Conservation (phyloP, 2,888 invertebrate genomes). For the Scaptomyza polygonia region DNA sequence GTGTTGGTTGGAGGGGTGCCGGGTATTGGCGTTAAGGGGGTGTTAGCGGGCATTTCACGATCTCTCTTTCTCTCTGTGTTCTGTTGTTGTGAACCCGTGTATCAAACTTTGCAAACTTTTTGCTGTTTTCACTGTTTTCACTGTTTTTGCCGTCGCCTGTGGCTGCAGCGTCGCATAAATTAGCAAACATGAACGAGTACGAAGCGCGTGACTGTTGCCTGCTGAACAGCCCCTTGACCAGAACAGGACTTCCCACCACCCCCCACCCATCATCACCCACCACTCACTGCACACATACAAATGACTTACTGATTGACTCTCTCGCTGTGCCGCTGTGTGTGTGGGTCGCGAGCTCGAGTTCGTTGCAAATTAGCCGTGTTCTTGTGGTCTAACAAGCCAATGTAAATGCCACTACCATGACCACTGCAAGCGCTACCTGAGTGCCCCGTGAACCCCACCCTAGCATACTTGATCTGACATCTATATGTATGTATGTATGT, state of each 20-base stretch:
- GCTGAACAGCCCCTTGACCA: conserved; percentile 29
- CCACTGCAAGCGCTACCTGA: not conserved
- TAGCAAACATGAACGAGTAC: conserved; percentile 70
- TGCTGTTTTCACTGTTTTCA: conserved; percentile 60
- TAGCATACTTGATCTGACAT: not conserved
- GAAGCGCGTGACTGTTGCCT: conserved; percentile 56
- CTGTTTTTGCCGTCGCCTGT: conserved; percentile 45
- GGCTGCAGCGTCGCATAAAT: conserved; percentile 70
- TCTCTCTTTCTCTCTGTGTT: not conserved
- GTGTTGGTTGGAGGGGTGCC: too few relatives aligned
- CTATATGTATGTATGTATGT: not conserved
- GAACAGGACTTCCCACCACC: too few relatives aligned
- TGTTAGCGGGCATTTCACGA: conserved; percentile 2
- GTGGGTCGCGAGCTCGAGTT: conserved; percentile 9
- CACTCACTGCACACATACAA: conserved; percentile 32
- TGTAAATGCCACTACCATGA: conserved; percentile 23
- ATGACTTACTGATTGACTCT: conserved; percentile 73
- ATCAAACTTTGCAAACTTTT: too few relatives aligned
- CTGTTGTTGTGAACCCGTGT: conserved; percentile 16
- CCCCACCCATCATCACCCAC: not conserved
- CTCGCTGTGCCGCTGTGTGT: conserved; percentile 2
- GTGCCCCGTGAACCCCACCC: not conserved
- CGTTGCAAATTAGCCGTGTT: conserved; percentile 65
- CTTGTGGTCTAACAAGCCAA: conserved; percentile 40
- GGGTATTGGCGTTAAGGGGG: too few relatives aligned